Conservation (phyloP, 2,797 vertebrate genomes). For the Hippocampus kuda region DNA sequence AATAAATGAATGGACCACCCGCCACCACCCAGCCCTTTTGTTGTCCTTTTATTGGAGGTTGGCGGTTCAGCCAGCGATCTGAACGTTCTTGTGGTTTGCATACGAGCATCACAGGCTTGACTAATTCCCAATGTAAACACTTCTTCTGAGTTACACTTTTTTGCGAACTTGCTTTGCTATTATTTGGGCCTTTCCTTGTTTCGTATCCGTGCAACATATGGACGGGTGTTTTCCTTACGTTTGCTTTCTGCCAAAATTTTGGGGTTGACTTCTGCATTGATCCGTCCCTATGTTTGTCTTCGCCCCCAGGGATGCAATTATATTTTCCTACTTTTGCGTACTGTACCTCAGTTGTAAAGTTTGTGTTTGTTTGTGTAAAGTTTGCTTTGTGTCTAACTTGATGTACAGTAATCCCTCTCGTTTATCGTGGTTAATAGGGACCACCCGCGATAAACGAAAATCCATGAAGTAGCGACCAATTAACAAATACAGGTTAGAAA, state of each 20-base stretch:
- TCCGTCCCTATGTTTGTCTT: not conserved
- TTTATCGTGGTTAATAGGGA: no score
- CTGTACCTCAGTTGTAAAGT: not conserved
- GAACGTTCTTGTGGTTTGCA: constrained; percentile 10
- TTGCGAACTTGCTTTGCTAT: constrained; percentile 5
- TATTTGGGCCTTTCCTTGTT: constrained; percentile 19
- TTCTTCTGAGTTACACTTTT: constrained; percentile 2
- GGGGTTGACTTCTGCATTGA: constrained; percentile 21
- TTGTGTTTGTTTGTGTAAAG: not conserved
- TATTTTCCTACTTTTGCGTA: not conserved
- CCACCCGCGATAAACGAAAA: no score
- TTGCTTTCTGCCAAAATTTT: constrained; percentile 19
- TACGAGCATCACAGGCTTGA: constrained; percentile 8
- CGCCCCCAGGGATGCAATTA: not conserved
- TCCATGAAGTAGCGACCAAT: no score
- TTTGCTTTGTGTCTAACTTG: not conserved
- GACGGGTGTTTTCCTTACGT: not conserved
- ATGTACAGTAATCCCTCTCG: no score
- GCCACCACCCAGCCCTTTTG: constrained; percentile 1
- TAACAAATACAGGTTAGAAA: no score
- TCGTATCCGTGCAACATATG: constrained; percentile 9
- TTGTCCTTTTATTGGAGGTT: constrained; percentile 16
- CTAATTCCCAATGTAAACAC: constrained; percentile 14
- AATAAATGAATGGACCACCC: constrained; percentile 1
- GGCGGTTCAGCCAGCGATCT: constrained; percentile 3